Evolutionary conservation across 2,113 vertebrate genomes (phyloP), one percentile per base, ranked within the genome.

Genomic region (Aegotheles bennettii): DNA sequence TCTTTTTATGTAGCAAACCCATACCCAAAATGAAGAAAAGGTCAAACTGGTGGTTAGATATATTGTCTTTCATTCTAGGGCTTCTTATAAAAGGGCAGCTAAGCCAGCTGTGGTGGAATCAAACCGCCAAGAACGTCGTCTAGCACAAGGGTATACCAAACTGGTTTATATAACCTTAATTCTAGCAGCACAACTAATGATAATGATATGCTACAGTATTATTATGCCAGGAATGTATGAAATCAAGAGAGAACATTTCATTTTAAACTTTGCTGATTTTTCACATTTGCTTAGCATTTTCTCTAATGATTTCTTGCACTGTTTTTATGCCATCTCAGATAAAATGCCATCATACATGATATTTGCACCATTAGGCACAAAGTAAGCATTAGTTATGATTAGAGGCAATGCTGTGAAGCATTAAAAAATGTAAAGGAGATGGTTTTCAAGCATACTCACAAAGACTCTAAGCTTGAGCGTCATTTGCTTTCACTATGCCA

Each of bases 181-280:
- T 96, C 93, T 95, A 93, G 93, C 92, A 96, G 93, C 85, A 92
- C 92, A 95, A 86, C 88, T 93, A 92, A 95, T 96, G 95, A 88
- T 92, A 94, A 92, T 92, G 80, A 87, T 92, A 93, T 81, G 87
- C 94, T 94, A 89, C 74, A 75, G 83, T 93, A 87, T 96, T 97
- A 94, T 97, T 94, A 97, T 95, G 83, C 91, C 80, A 96, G 93
- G 68, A 95, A 97, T 94, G 92, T 57, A 73, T 96, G 95, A 97
- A 97, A 96, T 95, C 95, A 97, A 94, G 93, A 84, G 92, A 95
- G 84, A 95, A 92, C 84, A 91, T 96, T 97, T 97, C 76, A 61
- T 96, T 97, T 95, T 94, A 96, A 98, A 97, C 96, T 97, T 97
- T 97, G 97, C 97, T 98, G 97, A 98, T 98, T 97, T 98, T 97